A percentile compares a stretch with the other conserved stretches of the same genome.
These are phyloP conservation scores for Hozukius guyotensis DNA, from an alignment of 2,797 vertebrate genomes.

Conservation along the genomic window DNA sequence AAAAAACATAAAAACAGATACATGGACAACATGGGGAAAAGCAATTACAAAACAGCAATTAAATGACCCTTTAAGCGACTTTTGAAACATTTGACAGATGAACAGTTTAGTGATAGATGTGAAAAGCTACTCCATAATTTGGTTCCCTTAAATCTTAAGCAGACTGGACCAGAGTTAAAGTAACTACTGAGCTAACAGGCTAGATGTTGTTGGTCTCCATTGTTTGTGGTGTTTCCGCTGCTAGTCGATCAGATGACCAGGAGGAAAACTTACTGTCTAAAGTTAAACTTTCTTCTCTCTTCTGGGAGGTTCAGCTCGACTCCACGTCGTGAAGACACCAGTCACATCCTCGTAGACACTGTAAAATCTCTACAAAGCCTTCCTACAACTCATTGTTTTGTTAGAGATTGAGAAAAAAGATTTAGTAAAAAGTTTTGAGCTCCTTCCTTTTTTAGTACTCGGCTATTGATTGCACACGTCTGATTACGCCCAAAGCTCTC, in stretches of 20 bases:
- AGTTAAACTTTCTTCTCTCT: slow-evolving; percentile 33
- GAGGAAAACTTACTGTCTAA: slow-evolving; percentile 75
- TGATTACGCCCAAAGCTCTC: slow-evolving; percentile 67
- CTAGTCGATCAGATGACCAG: slow-evolving; percentile 67
- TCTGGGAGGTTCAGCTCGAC: slow-evolving; percentile 23
- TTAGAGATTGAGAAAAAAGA: background rate
- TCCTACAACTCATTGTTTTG: background rate
- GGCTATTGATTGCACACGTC: slow-evolving; percentile 68
- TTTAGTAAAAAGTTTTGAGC: slow-evolving; percentile 54
- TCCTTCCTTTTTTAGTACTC: slow-evolving; percentile 12
- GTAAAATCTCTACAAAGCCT: accelerated
- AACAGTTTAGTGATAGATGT: too few species aligned
- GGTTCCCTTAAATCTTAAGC: too few species aligned
- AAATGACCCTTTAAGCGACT: too few species aligned
- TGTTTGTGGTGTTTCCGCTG: slow-evolving; percentile 71
- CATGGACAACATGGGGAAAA: too few species aligned
- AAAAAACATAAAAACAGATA: too few species aligned
- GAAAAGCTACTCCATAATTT: too few species aligned
- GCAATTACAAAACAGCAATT: too few species aligned
- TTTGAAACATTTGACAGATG: too few species aligned
- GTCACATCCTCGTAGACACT: slow-evolving; percentile 49
- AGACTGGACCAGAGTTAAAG: background rate
- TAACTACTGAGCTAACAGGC: background rate
- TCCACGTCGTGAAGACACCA: background rate
- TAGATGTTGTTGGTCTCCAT: slow-evolving; percentile 48